These are phyloP conservation scores for Oophaga pumilio DNA, from an alignment of 2,113 vertebrate species.

Conservation along the genomic window DNA sequence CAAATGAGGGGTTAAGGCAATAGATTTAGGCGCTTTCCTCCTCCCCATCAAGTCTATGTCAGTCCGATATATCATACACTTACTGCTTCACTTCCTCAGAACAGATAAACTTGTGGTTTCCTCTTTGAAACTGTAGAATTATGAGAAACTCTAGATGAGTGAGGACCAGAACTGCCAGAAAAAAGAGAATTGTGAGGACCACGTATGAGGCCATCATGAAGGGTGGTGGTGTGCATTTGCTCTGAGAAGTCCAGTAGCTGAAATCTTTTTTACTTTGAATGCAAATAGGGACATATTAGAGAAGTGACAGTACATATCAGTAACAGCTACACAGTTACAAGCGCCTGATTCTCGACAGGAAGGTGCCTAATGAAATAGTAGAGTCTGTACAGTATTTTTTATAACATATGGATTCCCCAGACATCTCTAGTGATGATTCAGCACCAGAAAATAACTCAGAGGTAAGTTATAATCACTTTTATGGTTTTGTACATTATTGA, in stretches of 20 bases:
- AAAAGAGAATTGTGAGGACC: neutral
- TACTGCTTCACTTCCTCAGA: slow-evolving; percentile 38
- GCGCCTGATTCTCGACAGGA: neutral
- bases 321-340: neutral
- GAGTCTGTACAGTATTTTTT: neutral
- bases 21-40: neutral
- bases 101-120: slow-evolving; percentile 53
- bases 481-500: neutral
- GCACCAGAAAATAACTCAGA: slow-evolving; percentile 5
- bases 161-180: neutral
- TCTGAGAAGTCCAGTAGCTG: neutral
- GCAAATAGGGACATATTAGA: neutral
- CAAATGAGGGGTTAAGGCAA: neutral
- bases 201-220: neutral
- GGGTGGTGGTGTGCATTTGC: neutral
- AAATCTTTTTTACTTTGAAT: neutral
- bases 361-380: neutral
- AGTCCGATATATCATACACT: slow-evolving; percentile 6
- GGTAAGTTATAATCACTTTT: slow-evolving; percentile 8
- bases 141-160: neutral
- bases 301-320: neutral
- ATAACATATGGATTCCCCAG: slow-evolving; percentile 4
- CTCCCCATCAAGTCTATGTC: neutral
- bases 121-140: slow-evolving; percentile 54
- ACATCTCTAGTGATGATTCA: neutral